phyloP scores from a whole-genome alignment of 2,888 invertebrate species.

The Petrolisthes cinctipes region DNA sequence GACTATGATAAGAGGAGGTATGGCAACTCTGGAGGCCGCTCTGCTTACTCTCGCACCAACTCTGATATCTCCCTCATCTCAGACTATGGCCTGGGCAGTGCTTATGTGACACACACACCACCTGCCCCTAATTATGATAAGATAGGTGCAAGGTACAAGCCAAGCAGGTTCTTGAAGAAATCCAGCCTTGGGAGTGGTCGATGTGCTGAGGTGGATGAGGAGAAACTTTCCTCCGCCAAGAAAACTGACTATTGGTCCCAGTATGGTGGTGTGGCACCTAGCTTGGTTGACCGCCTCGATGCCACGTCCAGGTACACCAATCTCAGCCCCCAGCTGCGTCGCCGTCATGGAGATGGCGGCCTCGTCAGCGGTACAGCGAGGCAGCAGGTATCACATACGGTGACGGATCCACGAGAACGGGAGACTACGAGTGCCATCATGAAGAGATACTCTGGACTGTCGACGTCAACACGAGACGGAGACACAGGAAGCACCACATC shows the following conservation, averaged over 20 bases:
- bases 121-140: slow-evolving; percentile 58
- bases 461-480: slow-evolving; percentile 44
- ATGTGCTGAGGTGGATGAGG: slow-evolving; percentile 60
- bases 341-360: slow-evolving; percentile 50
- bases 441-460: slow-evolving; percentile 58
- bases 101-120: slow-evolving; percentile 42
- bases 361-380: slow-evolving; percentile 37
- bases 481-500: slow-evolving; percentile 58
- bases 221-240: slow-evolving; percentile 42
- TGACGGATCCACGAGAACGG: slow-evolving; percentile 53
- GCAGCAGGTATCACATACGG: slow-evolving; percentile 31
- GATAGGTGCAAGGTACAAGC: slow-evolving; percentile 61
- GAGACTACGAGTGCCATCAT: slow-evolving; percentile 58
- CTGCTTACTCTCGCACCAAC: slow-evolving; percentile 36
- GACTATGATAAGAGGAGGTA: slow-evolving; percentile 37
- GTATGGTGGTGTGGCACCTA: slow-evolving; percentile 49
- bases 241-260: slow-evolving; percentile 64
- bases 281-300: slow-evolving; percentile 53
- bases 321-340: slow-evolving; percentile 50
- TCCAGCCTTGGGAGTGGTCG: slow-evolving; percentile 31
- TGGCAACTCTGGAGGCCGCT: slow-evolving; percentile 13
- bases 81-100: slow-evolving; percentile 58
- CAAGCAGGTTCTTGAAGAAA: slow-evolving; percentile 62
- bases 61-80: slow-evolving; percentile 38
- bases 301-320: slow-evolving; percentile 21